Evolutionary conservation across 2,797 vertebrate genomes (phyloP), one percentile per base, ranked within the genome.

Genomic region (Chromis chromis): DNA sequence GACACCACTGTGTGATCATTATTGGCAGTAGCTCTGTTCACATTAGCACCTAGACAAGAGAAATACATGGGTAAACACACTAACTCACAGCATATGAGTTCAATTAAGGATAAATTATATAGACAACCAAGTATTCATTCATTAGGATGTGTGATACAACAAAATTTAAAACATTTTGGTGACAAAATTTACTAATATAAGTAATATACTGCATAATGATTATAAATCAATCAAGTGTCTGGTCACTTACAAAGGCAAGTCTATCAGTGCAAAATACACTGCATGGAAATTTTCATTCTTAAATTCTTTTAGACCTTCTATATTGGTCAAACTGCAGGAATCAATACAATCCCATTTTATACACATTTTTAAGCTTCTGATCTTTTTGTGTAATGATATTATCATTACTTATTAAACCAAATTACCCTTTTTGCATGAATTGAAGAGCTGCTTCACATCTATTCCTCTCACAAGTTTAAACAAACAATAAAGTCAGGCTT

Each of bases 1-100:
- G 98, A 99, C 87, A 99, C 97, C 77, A 99, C 98, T 24, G 98
- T 99, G 93, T 99, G 98, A 93, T 99, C 98, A 67, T 99, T 99
- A 90, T 98, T 99, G 85, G 97, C 96, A 81, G 98, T 99, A 76
- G 98, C 96, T 91, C 97, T 95, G 92, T 99, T 99, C 86, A 99
- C 98, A 21, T 99, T 98, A 93, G 98, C 98, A 94, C 98, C 98
- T 99, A 83, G 13, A 73, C 76, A 84, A 25, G 48, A 67, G 31
- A 60, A 22, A 25, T 55, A n/a, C 4, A 48, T 13, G 13, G 6
- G 14, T 22, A 9, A 53, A 62, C 17, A 70, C 9, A 64, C 42
- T 1, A 31, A 65, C 4, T 58, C 5, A 49, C 13, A 10, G 3
- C 13, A 14, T 50, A 27, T 16, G 8, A 67, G 1, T 74, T 25